phyloP scores from a whole-genome alignment of 2,888 invertebrate genomes.

The Leucozona laternaria region DNA sequence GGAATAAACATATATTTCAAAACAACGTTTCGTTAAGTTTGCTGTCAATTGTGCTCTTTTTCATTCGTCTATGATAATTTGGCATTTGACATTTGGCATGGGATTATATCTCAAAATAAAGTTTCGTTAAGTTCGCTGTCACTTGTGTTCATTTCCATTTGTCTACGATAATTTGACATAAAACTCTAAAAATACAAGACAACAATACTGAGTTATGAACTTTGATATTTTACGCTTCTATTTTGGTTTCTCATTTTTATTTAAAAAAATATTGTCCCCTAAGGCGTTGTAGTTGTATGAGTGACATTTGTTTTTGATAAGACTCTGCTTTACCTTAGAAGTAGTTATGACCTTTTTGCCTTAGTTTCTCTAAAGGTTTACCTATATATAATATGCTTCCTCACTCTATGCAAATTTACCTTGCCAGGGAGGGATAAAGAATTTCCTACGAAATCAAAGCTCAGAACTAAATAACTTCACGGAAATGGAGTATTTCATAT shows the following conservation, averaged over 20 bases:
- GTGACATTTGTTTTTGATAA: not conserved
- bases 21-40: too few species aligned
- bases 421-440: not conserved
- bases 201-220: too few species aligned
- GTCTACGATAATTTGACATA: not conserved
- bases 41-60: too few species aligned
- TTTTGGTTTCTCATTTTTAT: not conserved
- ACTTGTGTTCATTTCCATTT: not conserved
- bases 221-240: not conserved
- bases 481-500: constrained; percentile 18
- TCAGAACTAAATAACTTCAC: constrained; percentile 20
- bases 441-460: constrained; percentile 21
- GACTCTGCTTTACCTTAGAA: not conserved
- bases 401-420: not conserved
- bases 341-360: not conserved
- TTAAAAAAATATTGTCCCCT: not conserved
- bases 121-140: not conserved
- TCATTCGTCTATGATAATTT: too few species aligned
- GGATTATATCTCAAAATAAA: too few species aligned
- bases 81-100: too few species aligned
- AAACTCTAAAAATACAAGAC: not conserved
- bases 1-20: too few species aligned
- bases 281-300: not conserved
- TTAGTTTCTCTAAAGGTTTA: not conserved
- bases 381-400: not conserved